A percentile compares a stretch with the other conserved stretches of the same genome.
phyloP scores from a whole-genome alignment of 2,888 invertebrate species.

The Cerastis leucographa region DNA sequence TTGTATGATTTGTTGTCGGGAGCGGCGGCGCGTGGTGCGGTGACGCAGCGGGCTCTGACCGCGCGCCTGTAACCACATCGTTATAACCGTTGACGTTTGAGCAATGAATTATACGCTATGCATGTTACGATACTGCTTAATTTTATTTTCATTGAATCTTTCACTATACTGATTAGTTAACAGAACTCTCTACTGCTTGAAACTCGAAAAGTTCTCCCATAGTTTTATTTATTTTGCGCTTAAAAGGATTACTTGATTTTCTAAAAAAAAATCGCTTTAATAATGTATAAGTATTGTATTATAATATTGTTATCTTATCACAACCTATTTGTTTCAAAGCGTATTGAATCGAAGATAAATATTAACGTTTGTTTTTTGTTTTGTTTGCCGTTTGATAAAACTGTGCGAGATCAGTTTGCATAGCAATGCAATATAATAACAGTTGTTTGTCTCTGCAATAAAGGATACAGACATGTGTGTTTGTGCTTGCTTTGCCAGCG shows the following conservation, averaged over 20 bases:
- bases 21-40: constrained; percentile 9
- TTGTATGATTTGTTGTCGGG: constrained; percentile 47
- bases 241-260: neutral
- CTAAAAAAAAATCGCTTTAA: neutral
- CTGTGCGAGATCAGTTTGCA: constrained; percentile 38
- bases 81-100: constrained; percentile 55
- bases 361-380: neutral
- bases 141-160: constrained; percentile 32
- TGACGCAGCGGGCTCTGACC: constrained; percentile 22
- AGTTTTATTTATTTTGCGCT: neutral
- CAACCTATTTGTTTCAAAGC: neutral
- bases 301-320: neutral
- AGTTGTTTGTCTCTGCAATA: constrained; percentile 22
- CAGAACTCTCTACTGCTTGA: constrained; percentile 5
- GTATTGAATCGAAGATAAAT: neutral
- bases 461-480: no score
- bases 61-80: constrained; percentile 52
- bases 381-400: constrained; percentile 16
- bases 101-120: constrained; percentile 31
- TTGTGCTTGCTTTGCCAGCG: neutral
- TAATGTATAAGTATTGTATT: neutral
- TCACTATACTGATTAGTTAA: neutral
- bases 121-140: constrained; percentile 37
- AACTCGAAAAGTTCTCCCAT: neutral
- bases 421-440: constrained; percentile 18